Conservation (phyloP, 1,140 invertebrate species). For the Trichogramma pretiosum region DNA sequence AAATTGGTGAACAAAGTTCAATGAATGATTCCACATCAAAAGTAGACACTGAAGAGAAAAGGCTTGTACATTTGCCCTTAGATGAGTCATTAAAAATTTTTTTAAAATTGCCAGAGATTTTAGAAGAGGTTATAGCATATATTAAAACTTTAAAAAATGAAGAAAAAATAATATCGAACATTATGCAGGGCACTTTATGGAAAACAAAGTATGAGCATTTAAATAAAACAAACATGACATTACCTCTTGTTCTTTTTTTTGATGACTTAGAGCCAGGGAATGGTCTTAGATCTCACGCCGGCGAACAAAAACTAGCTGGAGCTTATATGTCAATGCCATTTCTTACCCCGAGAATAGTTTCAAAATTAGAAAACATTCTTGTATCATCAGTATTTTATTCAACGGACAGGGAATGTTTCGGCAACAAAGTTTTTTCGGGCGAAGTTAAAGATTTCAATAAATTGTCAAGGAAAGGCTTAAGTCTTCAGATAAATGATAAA, state of each 20-base stretch:
- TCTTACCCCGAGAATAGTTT: background rate
- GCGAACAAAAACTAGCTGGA: background rate
- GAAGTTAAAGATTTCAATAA: too few relatives aligned
- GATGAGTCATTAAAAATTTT: background rate
- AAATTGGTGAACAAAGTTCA: conserved; percentile 15
- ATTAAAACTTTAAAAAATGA: background rate
- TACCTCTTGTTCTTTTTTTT: conserved; percentile 13
- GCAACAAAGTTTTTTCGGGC: too few relatives aligned
- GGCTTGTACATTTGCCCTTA: background rate
- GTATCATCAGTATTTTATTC: background rate
- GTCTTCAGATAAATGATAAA: too few relatives aligned
- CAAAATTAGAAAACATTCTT: background rate
- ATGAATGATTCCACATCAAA: background rate
- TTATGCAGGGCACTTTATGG: background rate
- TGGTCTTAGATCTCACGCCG: conserved; percentile 7
- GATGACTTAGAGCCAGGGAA: conserved; percentile 16
- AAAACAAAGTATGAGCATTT: background rate
- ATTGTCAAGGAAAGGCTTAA: too few relatives aligned
- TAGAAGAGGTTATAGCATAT: background rate
- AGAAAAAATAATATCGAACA: background rate
- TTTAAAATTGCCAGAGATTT: background rate
- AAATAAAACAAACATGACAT: background rate
- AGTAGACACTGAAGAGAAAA: background rate
- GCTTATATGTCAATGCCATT: background rate
- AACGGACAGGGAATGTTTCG: background rate